Base-by-base conservation (phyloP, 2,888 invertebrate genomes). In the Morpho achilles region DNA sequence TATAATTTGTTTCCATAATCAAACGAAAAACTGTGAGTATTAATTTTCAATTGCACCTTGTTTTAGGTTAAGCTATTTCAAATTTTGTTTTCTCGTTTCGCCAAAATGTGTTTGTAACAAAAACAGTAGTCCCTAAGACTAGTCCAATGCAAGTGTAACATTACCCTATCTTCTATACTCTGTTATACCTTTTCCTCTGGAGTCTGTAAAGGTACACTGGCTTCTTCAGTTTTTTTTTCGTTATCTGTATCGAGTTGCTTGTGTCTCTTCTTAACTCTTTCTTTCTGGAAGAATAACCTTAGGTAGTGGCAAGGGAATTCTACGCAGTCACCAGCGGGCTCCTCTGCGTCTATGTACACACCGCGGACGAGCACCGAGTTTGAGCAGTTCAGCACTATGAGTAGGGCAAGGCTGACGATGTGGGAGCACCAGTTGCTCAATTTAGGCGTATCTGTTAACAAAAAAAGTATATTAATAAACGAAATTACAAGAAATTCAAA, bases 291-390 rank as follows among this genome's bases (percentile, higher is more conserved):
- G 82, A 95, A 95, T 9, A 96, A 84, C 66, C 96, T 91, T 40
- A 97, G 92, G 79, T 96, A 97, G 74, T 95, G 95, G 74, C 96
- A 96, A 4, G 96, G 96, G 79, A 97, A 95, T 53, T 95, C 94
- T 2, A 96, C 95, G 75, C 96, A 96, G 70, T 96, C 94, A 10
- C 96, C 96, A 0, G 94, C 95, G 0, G 94, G 94, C 69, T 96
- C 96, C 71, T 96, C 96, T 0, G 95, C 97, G 80, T 97, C 97
- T 56, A 97, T 96, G 81, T 95, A 96, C 1, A 97, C 96, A 0
- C 97, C 97, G 49, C 97, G 92, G 3, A 97, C 97, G 63, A 97
- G 91, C 55, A 97, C 92, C 0, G 97, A 96, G 84, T 97, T 97
- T 69, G 96, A 95, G 75, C 96, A 96, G 76, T 96, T 96, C 56